A percentile compares a stretch with the other conserved stretches of the same genome.
phyloP scores from a whole-genome alignment of 2,888 invertebrate genomes.

The Taphrorychus bicolor region DNA sequence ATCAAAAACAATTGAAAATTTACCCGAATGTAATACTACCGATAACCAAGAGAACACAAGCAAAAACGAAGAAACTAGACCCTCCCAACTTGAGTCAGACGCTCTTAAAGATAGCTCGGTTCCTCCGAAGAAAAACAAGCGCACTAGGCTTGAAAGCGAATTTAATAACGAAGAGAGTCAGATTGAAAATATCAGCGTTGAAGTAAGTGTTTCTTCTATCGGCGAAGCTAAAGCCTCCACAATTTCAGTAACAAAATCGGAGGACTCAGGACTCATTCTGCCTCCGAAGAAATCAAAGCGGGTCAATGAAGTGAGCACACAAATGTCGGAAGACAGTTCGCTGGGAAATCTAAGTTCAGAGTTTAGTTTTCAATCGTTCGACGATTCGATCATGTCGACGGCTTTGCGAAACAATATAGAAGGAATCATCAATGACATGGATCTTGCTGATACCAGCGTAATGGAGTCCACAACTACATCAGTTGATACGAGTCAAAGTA shows the following conservation, averaged over 20 bases:
- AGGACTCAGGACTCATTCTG: slow-evolving; percentile 31
- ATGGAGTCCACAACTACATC: neutral
- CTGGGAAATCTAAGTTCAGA: slow-evolving; percentile 5
- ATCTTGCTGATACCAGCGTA: slow-evolving; percentile 4
- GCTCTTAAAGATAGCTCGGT: neutral
- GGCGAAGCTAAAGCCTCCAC: neutral
- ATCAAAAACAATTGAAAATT: neutral
- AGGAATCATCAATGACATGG: slow-evolving; percentile 29
- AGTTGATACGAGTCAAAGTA: neutral
- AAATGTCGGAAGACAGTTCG: slow-evolving; percentile 7
- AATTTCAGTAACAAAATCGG: neutral
- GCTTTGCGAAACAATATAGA: slow-evolving; percentile 30
- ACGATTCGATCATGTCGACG: slow-evolving; percentile 28
- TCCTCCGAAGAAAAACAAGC: slow-evolving; percentile 43
- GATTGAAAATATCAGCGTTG: neutral
- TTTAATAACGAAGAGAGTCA: slow-evolving; percentile 24
- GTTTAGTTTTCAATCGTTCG: slow-evolving; percentile 11
- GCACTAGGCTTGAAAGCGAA: slow-evolving; percentile 41
- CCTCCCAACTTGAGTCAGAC: neutral
- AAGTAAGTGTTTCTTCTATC: neutral
- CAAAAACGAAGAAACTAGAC: neutral
- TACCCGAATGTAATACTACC: neutral
- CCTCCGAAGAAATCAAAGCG: slow-evolving; percentile 38
- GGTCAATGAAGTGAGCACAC: slow-evolving; percentile 13
- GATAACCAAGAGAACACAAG: too few species aligned